Base-by-base conservation (phyloP, 2,113 vertebrate species). In the Rhinogobius similis region DNA sequence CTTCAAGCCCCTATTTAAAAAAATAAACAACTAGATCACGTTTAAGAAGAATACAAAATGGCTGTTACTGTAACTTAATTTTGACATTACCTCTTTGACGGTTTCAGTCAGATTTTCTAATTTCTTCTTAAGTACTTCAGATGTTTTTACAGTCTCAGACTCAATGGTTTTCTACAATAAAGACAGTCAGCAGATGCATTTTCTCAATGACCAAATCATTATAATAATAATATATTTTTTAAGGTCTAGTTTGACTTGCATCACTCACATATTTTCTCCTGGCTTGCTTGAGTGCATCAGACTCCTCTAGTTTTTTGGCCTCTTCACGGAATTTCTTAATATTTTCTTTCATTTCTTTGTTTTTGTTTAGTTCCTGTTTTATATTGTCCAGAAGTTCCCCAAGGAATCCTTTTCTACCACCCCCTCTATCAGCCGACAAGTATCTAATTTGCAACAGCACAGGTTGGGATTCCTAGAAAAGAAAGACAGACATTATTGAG, bases 311-410 rank as follows among this genome's bases (percentile, higher is more conserved):
- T 69, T 93, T 98, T 65, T 94, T 95, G 1, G 97, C 97, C 62
- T 99, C 97, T 0, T 97, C 96, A 0, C 97, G 89, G 73, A 99
- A 99, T 68, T 97, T 98, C 79, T 95, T 94, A 1, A 99, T 97
- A 76, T 92, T 98, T 70, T 99, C 97, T 83, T 95, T 98, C 97
- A 99, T 98, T 86, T 99, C 97, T 46, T 98, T 98, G 90, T 96
- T 98, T 76, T 98, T 99, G 23, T 92, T 93, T 0, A 99, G 79
- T 38, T 99, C 98, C 81, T 98, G 96, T 27, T 96, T 99, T 67
- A 99, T 87, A 77, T 93, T 96, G 76, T 99, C 95, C 68, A 99
- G 70, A 43, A 99, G 94, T 11, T 95, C 96, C 0, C 96, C 95
- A 4, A 99, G 88, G 68, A 99, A 99, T 0, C 97, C 96, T 67